Evolutionary conservation across 2,797 vertebrate species (phyloP), one percentile per base, ranked within the genome.

Genomic region (Melanotaenia maccullochi): DNA sequence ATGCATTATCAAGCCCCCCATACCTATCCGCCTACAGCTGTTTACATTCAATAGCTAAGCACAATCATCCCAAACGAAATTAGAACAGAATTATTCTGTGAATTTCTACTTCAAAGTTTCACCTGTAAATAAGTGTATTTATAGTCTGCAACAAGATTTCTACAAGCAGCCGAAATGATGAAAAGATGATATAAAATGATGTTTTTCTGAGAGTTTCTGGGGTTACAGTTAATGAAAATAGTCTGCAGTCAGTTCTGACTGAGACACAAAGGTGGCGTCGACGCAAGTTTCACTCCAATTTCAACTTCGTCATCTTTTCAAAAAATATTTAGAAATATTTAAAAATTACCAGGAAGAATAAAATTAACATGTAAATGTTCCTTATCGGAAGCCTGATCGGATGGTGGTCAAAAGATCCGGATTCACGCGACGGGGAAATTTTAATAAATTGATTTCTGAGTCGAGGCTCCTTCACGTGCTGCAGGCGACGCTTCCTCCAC

Each of bases 291-390:
- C 90, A 86, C 91, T 93, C 91, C 94, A 96, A 96, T 97, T 95
- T 94, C 94, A 96, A 97, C 95, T 96, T 95, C 96, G 96, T 96
- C 97, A 97, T 98, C 95, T 98, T 98, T 98, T 97, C 96, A 97
- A 97, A 97, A 97, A 97, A 97, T 95, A 96, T 95, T 96, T 94
- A 94, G 92, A 97, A 97, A 98, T 97, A 95, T 93, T 83, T 60
- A 91, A 96, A 97, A 97, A 97, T 87, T 96, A 83, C 4, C 82
- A 79, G 68, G 67, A 42, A 4, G 60, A 5, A 9, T 25, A 8
- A 35, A 93, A 94, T 65, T 14, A 0, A 4, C 75, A 83, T 87
- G 92, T 92, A 96, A 97, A 97, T 89, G 93, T 92, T 69, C 90
- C 78, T 54, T 14, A 32, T 64, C 55, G 73, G 79, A 75, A 65